Conservation (phyloP, 2,113 vertebrate genomes). For the Lampris incognitus region DNA sequence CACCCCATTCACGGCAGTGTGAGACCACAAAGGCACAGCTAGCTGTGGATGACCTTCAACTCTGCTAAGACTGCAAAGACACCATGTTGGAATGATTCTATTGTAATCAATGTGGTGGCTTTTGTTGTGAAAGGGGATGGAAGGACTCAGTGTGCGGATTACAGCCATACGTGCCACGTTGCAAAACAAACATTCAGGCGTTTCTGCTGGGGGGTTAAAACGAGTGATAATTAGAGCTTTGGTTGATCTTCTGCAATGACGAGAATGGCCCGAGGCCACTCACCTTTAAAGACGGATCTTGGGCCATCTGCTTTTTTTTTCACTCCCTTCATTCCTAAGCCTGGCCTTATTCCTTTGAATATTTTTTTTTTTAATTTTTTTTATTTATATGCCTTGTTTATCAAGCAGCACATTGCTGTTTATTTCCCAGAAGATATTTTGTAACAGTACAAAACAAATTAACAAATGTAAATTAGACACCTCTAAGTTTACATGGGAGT, state of each 20-base stretch:
- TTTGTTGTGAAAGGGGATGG: not conserved
- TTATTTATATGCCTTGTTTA: not conserved
- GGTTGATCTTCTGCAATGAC: conserved; percentile 35
- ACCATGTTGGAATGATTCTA: not conserved
- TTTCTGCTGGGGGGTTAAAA: conserved; percentile 15
- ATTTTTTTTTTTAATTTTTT: not conserved
- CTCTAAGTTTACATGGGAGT: not conserved
- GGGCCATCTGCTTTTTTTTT: conserved; percentile 61
- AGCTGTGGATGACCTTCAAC: conserved; percentile 7
- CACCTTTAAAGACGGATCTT: conserved; percentile 70
- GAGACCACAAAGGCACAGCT: conserved; percentile 18
- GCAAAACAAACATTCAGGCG: not conserved
- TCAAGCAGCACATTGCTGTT: too few species aligned
- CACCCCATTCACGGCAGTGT: conserved; percentile 13
- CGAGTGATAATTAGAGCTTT: conserved; percentile 51
- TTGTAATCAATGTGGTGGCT: conserved; percentile 8
- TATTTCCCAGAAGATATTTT: not conserved
- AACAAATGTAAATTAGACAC: not conserved
- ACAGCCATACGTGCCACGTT: not conserved
- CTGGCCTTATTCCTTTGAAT: not conserved
- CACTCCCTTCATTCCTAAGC: conserved; percentile 7
- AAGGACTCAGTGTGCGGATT: not conserved
- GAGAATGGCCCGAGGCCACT: conserved; percentile 49
- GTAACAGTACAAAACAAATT: not conserved
- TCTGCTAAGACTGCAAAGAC: too few species aligned